These are phyloP conservation scores for Ia io DNA, from an alignment of 2,113 vertebrate genomes.

Conservation along the genomic window DNA sequence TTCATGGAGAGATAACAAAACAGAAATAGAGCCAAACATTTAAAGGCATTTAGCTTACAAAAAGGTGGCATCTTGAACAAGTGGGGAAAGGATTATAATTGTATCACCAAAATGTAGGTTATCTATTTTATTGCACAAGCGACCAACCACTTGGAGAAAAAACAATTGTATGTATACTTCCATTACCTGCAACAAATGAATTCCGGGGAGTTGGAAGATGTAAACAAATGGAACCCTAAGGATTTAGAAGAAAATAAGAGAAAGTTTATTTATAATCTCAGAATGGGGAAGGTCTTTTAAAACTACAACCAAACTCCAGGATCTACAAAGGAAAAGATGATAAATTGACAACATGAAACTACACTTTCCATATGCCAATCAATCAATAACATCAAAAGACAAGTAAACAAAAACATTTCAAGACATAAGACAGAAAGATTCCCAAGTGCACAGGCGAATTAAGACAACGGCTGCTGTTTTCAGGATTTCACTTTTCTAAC, in stretches of 20 bases:
- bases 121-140: background rate
- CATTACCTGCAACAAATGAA: background rate
- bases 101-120: background rate
- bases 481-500: background rate
- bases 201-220: background rate
- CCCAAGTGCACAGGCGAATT: background rate
- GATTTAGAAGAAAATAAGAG: slow-evolving; percentile 54
- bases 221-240: slow-evolving; percentile 6
- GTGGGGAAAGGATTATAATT: background rate
- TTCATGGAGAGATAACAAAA: background rate
- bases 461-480: background rate
- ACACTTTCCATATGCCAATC: background rate
- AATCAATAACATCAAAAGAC: slow-evolving; percentile 17
- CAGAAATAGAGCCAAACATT: background rate
- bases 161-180: background rate
- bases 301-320: background rate
- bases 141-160: background rate
- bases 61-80: background rate
- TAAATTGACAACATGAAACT: slow-evolving; percentile 11
- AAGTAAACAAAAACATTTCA: slow-evolving; percentile 16
- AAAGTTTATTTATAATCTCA: slow-evolving; percentile 61
- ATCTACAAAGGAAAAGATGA: background rate
- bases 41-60: background rate
- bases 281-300: background rate
- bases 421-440: background rate